Conservation (phyloP, 2,888 invertebrate species). For the Rhagium mordax region DNA sequence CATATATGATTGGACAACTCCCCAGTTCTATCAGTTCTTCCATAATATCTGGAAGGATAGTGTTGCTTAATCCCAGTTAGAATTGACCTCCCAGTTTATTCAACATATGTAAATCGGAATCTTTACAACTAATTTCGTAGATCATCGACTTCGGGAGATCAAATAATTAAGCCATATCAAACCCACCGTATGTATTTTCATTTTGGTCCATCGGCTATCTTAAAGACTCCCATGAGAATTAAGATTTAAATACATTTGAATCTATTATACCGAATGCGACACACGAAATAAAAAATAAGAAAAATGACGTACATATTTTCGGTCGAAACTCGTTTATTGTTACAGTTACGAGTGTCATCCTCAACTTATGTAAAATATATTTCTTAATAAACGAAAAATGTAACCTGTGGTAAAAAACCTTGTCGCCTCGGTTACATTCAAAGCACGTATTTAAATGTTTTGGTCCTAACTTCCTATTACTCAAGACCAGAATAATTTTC, state of each 20-base stretch:
- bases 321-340: neutral
- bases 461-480: slow-evolving; percentile 8
- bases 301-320: neutral
- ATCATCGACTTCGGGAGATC: too few relatives aligned
- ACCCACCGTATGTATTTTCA: too few relatives aligned
- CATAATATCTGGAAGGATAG: too few relatives aligned
- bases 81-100: too few relatives aligned
- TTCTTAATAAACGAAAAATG: slow-evolving; percentile 2
- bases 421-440: neutral
- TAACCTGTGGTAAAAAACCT: neutral
- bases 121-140: too few relatives aligned
- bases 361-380: neutral
- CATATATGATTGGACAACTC: too few relatives aligned
- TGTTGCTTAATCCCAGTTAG: too few relatives aligned
- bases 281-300: neutral
- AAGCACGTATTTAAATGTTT: slow-evolving; percentile 28
- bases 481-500: slow-evolving; percentile 16
- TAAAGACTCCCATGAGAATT: neutral
- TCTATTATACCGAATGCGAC: neutral
- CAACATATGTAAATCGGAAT: too few relatives aligned
- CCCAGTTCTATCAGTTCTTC: too few relatives aligned
- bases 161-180: too few relatives aligned
- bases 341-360: neutral
- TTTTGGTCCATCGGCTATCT: neutral
- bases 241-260: neutral